phyloP scores from a whole-genome alignment of 2,797 vertebrate genomes.

The Emydoidea blandingii region DNA sequence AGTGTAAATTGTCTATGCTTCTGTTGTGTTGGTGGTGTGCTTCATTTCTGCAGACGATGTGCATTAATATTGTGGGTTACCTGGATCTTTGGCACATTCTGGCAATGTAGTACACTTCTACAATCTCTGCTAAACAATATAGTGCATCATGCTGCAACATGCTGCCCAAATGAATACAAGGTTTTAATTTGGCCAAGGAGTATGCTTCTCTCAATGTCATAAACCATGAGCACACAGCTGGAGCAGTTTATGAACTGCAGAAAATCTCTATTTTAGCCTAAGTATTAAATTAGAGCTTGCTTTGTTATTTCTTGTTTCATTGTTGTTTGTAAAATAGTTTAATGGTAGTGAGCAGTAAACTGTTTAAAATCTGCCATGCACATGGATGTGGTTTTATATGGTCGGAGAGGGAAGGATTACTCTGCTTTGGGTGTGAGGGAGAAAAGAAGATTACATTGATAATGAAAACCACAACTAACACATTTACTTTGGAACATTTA shows the following conservation, averaged over 20 bases:
- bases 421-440: constrained; percentile 45
- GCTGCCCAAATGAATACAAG: constrained; percentile 17
- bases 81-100: not conserved
- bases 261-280: constrained; percentile 69
- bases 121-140: accelerated
- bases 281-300: constrained; percentile 73
- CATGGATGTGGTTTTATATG: constrained; percentile 36
- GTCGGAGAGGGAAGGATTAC: constrained; percentile 45
- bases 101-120: accelerated
- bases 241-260: constrained; percentile 75
- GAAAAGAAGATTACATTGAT: constrained; percentile 61
- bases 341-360: constrained; percentile 67
- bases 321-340: constrained; percentile 77
- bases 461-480: constrained; percentile 68
- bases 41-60: not conserved
- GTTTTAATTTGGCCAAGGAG: constrained; percentile 71
- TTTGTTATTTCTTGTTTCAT: constrained; percentile 79
- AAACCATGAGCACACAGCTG: constrained; percentile 76
- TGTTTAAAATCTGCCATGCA: constrained; percentile 65
- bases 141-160: not conserved
- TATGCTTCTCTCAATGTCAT: constrained; percentile 55
- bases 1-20: not conserved
- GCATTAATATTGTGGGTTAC: not conserved
- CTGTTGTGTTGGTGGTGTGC: not conserved
- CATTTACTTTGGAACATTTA: constrained; percentile 67